Base-by-base conservation (phyloP, 2,113 vertebrate genomes). In the Ramphastos sulfuratus region DNA sequence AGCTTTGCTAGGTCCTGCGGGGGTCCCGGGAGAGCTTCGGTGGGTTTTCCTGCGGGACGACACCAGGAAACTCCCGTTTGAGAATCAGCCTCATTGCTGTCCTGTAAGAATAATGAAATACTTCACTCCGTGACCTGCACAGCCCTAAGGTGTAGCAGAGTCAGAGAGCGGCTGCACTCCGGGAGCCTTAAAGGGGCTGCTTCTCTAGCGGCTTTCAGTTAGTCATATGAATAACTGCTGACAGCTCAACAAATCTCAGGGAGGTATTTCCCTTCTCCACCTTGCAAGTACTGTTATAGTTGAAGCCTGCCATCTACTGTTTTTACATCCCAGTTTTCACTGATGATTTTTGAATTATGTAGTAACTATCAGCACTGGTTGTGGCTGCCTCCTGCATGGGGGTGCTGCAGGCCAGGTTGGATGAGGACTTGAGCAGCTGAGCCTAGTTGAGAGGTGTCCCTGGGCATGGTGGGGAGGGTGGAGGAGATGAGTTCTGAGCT, bases 281-380 rank as follows among this genome's bases (percentile, higher is more conserved):
- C 18, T 61, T 58, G 19, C 19, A 54, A 61, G 12, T 66, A 79
- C 67, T 87, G 83, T 80, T 63, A 66, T 28, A 88, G 76, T 56
- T 4, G 5, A 93, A 89, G 86, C 61, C 87, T 89, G 95, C 96
- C 97, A 97, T 56, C 97, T 97, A 56, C 93, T 91, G 97, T 56
- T 67, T 71, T 74, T 66, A 56, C 8, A 37, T 87, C 88, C 44
- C 12, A 52, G 4, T 78, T 85, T 61, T 76, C 35, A 74, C 15
- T 3, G 48, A 27, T 64, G 66, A 71, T 75, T 86, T 79, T 35
- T 0, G 70, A 72, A 60, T 13, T 77, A 9, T 28, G n/a, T 72
- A 67, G 44, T 39, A 52, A 12, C 9, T 15, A 1, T 25, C 72
- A 58, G 8, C 27, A 46, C 31, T 30, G 15, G 8, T 23, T 25